phyloP scores from a whole-genome alignment of 2,113 vertebrate genomes.

The Petrocephalus zakoni region DNA sequence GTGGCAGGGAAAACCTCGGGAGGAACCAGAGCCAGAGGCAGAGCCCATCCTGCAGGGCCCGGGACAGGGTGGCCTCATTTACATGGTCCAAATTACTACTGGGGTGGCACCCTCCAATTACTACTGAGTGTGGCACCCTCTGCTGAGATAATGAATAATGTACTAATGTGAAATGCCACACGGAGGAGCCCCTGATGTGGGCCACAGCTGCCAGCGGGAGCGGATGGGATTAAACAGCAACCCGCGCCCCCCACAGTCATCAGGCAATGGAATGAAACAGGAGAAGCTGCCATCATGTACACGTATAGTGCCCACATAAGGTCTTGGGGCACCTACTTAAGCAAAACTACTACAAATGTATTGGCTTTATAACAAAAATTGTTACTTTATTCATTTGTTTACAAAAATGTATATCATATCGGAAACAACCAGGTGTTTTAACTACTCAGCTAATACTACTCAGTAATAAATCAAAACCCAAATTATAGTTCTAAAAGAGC shows the following conservation, averaged over 20 bases:
- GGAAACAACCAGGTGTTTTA: not conserved
- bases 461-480: not conserved
- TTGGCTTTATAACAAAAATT: not conserved
- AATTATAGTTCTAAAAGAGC: not conserved
- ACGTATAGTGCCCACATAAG: not conserved
- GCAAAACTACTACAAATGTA: not conserved
- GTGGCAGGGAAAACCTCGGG: too few relatives aligned
- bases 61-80: too few relatives aligned
- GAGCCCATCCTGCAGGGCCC: too few relatives aligned
- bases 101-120: too few relatives aligned
- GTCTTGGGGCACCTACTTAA: not conserved
- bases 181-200: not conserved
- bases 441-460: not conserved
- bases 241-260: not conserved
- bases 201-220: not conserved
- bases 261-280: not conserved
- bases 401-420: not conserved
- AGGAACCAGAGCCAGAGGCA: too few relatives aligned
- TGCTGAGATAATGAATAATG: not conserved
- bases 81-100: too few relatives aligned
- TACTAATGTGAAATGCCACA: not conserved
- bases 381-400: not conserved
- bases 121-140: not conserved
- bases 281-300: not conserved
- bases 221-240: constrained; percentile 37